Conservation (phyloP, 1,140 invertebrate species). For the Macrosteles quadrilineatus region DNA sequence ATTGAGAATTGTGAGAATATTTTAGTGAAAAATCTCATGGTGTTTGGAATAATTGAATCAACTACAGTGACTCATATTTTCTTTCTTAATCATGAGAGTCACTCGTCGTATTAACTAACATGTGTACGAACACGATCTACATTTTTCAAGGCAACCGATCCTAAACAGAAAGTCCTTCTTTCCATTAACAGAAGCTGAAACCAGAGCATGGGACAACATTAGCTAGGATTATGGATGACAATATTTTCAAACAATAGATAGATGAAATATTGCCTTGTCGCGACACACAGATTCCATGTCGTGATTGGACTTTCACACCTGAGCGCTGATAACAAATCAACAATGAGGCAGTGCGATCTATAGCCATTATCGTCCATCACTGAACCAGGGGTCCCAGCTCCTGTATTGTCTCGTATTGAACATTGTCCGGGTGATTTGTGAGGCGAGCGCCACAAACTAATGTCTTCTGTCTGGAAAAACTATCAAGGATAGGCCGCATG, state of each 20-base stretch:
- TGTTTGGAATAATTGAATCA: no score
- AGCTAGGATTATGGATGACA: background rate
- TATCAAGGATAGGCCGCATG: conserved; percentile 7
- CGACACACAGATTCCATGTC: conserved; percentile 11
- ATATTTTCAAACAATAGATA: conserved; percentile 10
- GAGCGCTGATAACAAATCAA: conserved; percentile 14
- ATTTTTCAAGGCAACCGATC: no score
- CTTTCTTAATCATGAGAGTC: no score
- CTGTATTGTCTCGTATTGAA: conserved; percentile 2
- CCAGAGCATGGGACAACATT: no score
- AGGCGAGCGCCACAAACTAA: background rate
- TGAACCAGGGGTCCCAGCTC: background rate
- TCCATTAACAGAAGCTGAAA: no score
- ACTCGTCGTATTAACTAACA: no score
- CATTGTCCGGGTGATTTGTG: conserved; percentile 12
- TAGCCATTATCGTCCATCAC: conserved; percentile 14
- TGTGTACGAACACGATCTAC: no score
- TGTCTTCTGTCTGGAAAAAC: conserved; percentile 11
- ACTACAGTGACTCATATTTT: no score
- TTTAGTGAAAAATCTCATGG: no score
- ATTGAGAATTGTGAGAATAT: no score
- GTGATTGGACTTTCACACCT: conserved; percentile 13
- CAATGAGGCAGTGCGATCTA: conserved; percentile 6
- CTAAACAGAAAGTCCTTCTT: no score
- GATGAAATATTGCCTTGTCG: background rate